phyloP scores from a whole-genome alignment of 2,888 invertebrate genomes.

The Apoda limacodes region DNA sequence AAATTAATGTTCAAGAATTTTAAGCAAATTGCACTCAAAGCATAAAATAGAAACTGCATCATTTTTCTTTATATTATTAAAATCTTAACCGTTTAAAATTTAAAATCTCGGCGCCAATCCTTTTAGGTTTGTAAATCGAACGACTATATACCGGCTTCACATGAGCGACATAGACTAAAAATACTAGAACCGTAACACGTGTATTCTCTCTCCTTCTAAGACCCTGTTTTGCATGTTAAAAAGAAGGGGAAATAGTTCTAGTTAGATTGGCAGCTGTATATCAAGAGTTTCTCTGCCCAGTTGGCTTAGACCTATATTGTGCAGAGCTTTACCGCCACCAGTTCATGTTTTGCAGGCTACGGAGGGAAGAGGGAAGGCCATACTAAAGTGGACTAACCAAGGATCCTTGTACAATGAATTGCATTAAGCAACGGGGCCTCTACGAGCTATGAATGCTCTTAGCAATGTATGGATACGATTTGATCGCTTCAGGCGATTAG shows the following conservation, averaged over 20 bases:
- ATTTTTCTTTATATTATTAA: constrained; percentile 22
- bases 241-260: constrained; percentile 22
- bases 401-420: constrained; percentile 61
- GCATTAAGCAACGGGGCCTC: constrained; percentile 57
- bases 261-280: constrained; percentile 31
- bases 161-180: constrained; percentile 27
- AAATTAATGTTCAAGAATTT: too few relatives aligned
- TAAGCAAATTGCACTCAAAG: too few relatives aligned
- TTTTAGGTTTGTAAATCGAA: constrained; percentile 48
- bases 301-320: constrained; percentile 24
- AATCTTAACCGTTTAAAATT: constrained; percentile 23
- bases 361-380: constrained; percentile 18
- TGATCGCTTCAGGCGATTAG: constrained; percentile 46
- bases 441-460: constrained; percentile 53
- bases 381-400: constrained; percentile 28
- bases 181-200: background rate
- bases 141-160: constrained; percentile 45
- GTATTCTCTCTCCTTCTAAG: too few relatives aligned
- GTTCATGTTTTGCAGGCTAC: background rate
- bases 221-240: constrained; percentile 21
- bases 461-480: constrained; percentile 58
- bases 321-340: constrained; percentile 9
- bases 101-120: constrained; percentile 41
- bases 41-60: constrained; percentile 25
- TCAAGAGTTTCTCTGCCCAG: constrained; percentile 31